Conservation (phyloP, 2,113 vertebrate species). For the Sardina pilchardus region DNA sequence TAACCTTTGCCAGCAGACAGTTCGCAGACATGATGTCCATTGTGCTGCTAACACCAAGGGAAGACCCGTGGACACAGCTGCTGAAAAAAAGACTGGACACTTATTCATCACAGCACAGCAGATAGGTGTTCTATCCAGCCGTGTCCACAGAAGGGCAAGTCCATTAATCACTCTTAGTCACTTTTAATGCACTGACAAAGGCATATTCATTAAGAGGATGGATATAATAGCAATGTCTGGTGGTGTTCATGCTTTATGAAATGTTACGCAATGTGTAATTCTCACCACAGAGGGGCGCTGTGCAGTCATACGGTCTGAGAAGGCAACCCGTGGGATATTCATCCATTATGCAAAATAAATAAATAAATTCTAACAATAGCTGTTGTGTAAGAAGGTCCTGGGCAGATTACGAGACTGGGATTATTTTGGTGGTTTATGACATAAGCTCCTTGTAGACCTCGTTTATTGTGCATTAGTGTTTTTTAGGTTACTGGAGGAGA, state of each 20-base stretch:
- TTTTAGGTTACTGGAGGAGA: not conserved
- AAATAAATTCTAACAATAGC: constrained; percentile 48
- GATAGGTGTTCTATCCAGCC: not conserved
- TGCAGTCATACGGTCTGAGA: not conserved
- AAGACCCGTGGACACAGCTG: not conserved
- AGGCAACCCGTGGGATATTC: constrained; percentile 12
- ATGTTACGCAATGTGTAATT: not conserved
- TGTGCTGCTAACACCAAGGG: not conserved
- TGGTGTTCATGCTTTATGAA: not conserved
- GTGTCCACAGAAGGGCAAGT: not conserved
- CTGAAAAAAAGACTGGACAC: not conserved
- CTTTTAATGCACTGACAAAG: not conserved
- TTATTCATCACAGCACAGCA: not conserved
- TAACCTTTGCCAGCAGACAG: not conserved
- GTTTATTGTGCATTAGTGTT: constrained; percentile 9
- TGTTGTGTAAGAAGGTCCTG: constrained; percentile 59
- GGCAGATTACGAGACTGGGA: constrained; percentile 53
- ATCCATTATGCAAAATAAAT: constrained; percentile 51
- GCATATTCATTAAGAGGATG: too few species aligned
- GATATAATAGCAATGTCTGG: too few species aligned
- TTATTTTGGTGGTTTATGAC: constrained; percentile 49
- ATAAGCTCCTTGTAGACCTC: constrained; percentile 41
- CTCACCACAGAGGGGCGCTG: not conserved
- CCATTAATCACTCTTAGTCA: not conserved
- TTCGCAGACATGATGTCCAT: not conserved